Base-by-base conservation (phyloP, 1,140 invertebrate species). In the Leptopilina clavipes region DNA sequence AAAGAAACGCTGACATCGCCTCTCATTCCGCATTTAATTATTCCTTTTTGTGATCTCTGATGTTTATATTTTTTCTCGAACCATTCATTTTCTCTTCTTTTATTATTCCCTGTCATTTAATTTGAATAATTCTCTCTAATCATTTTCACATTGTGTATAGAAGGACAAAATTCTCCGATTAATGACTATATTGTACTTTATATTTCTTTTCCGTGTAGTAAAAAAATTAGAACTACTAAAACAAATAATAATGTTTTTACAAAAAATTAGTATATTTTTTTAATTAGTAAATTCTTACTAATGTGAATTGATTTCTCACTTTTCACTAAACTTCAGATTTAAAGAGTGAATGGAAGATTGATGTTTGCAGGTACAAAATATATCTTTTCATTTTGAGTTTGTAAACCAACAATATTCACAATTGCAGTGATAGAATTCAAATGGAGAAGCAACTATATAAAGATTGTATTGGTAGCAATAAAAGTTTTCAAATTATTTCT, bases 401-500 rank as follows among this genome's bases (percentile, higher is more conserved):
- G 19, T 59, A 59, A 59, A 59, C 19, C 56, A 25, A 8, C 22
- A 19, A n/a, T n/a, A 65, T 65, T 65, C 25, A 31, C 25, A 65
- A 31, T 65, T 25, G 59, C 14, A 22, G n/a, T 7, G 22, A 8
- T 65, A 72, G 72, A 72, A 70, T 65, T 37, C 37, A 72, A 5
- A 31, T 31, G 5, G 52, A 72, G 72, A 76, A 76, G 65, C 71
- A n/a, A 18, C 48, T 70, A 76, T 71, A 65, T 31, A 72, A 72
- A 9, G 52, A 48, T 72, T 76, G 70, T 72, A 76, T 70, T 71
- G 75, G 75, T 71, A 71, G 71, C 75, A 71, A 70, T 70, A 65
- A 71, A 76, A 76, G 52, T 76, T 76, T 76, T 76, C 71, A 76
- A 76, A 76, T 76, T 76, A 76, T 76, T 76, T 70, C 43, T 70